These are phyloP conservation scores for Argyresthia goedartella DNA, from an alignment of 2,888 invertebrate genomes.

Conservation along the genomic window DNA sequence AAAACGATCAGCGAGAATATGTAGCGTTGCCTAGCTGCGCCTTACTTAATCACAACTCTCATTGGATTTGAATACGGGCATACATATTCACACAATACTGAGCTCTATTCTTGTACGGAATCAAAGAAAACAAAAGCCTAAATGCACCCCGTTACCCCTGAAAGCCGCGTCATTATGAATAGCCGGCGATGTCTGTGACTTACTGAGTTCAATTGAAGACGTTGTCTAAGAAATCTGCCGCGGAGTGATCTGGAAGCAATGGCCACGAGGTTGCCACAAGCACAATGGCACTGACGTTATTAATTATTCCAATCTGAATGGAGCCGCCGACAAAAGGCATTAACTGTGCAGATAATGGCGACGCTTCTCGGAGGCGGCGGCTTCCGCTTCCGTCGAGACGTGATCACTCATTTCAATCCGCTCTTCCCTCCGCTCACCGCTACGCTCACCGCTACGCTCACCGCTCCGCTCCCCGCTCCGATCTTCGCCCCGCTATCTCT, in stretches of 20 bases:
- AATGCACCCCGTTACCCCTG: too few relatives aligned
- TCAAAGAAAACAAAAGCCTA: too few relatives aligned
- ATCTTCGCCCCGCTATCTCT: background rate
- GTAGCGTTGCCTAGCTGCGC: too few relatives aligned
- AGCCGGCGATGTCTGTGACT: background rate
- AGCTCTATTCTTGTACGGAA: too few relatives aligned
- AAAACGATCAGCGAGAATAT: too few relatives aligned
- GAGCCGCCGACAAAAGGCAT: constrained; percentile 41
- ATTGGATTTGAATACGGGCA: too few relatives aligned
- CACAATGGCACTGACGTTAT: constrained; percentile 37
- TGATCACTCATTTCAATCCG: constrained; percentile 26
- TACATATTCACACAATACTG: too few relatives aligned
- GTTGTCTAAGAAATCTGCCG: constrained; percentile 5
- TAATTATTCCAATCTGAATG: constrained; percentile 52
- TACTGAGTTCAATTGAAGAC: constrained; percentile 3
- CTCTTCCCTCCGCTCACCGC: background rate
- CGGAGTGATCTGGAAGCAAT: constrained; percentile 15
- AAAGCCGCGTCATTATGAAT: too few relatives aligned
- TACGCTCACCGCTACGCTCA: too few relatives aligned
- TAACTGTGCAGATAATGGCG: constrained; percentile 46
- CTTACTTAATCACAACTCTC: too few relatives aligned
- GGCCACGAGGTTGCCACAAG: constrained; percentile 24
- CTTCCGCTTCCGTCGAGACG: constrained; percentile 21
- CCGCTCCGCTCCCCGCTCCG: background rate
- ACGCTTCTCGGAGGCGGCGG: constrained; percentile 19